phyloP scores from a whole-genome alignment of 1,140 invertebrate genomes.

The Bombus terrestris region DNA sequence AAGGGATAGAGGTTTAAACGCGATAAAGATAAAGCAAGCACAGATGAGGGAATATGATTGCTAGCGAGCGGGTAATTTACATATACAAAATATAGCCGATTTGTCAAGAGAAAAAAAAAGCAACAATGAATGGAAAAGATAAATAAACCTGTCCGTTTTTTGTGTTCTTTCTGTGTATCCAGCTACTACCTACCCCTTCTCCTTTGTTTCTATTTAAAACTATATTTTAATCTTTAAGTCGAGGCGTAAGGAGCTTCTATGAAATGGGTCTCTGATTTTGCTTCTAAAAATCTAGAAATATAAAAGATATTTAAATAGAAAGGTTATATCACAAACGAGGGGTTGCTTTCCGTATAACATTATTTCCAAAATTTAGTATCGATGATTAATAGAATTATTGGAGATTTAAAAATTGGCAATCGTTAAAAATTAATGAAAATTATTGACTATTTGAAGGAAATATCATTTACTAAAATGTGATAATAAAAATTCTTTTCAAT shows the following conservation, averaged over 20 bases:
- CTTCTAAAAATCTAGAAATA: background rate
- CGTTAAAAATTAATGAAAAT: too few relatives aligned
- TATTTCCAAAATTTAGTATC: too few relatives aligned
- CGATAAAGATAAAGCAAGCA: constrained; percentile 6
- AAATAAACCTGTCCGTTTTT: constrained; percentile 76
- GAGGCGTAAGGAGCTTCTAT: background rate
- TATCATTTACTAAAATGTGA: background rate
- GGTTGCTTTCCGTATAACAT: too few relatives aligned
- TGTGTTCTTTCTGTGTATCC: constrained; percentile 70
- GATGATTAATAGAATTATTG: background rate
- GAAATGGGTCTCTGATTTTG: background rate
- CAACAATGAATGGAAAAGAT: constrained; percentile 62
- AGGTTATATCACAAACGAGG: too few relatives aligned
- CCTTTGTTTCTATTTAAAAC: background rate
- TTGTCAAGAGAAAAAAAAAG: constrained; percentile 66
- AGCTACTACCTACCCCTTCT: constrained; percentile 15
- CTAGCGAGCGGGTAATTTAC: constrained; percentile 64
- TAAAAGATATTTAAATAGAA: too few relatives aligned
- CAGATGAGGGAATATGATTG: constrained; percentile 35
- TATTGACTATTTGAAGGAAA: background rate
- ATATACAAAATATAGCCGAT: constrained; percentile 63
- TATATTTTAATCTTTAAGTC: constrained; percentile 23
- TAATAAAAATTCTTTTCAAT: background rate
- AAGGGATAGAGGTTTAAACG: background rate
- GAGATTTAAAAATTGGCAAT: background rate